Conservation (phyloP, 1,140 invertebrate genomes). For the Drosophila bocki region DNA sequence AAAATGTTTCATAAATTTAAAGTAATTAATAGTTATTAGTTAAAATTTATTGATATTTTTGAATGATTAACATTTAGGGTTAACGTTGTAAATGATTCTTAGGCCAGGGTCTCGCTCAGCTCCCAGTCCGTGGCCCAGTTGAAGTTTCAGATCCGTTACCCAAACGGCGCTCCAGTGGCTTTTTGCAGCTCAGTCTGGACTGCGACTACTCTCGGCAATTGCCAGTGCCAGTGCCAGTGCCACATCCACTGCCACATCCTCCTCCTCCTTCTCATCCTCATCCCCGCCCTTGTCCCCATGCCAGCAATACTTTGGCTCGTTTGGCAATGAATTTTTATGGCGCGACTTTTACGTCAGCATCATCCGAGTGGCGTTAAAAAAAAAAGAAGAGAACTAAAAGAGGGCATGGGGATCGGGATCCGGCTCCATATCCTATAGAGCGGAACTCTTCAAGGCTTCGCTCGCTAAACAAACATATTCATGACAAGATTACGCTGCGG, state of each 20-base stretch:
- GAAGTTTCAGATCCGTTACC: conserved; percentile 55
- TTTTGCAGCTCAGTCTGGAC: conserved; percentile 48
- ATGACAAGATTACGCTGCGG: conserved; percentile 73
- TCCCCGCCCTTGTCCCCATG: background rate
- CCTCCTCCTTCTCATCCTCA: background rate
- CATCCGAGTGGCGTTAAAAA: conserved; percentile 8
- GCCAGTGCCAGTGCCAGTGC: conserved; percentile 46
- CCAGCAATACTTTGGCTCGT: conserved; percentile 68
- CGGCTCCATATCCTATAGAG: conserved; percentile 32
- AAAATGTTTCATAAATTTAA: background rate
- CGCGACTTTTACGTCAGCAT: conserved; percentile 66
- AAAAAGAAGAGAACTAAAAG: background rate
- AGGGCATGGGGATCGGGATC: background rate
- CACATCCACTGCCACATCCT: conserved; percentile 1
- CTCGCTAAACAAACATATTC: conserved; percentile 75
- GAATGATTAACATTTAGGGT: background rate
- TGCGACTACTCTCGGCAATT: conserved; percentile 67
- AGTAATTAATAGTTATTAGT: too few relatives aligned
- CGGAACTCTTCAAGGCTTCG: conserved; percentile 37
- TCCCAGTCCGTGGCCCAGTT: conserved; percentile 11
- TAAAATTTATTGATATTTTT: background rate
- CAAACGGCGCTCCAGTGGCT: conserved; percentile 29
- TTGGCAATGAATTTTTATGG: conserved; percentile 82
- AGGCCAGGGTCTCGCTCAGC: background rate
- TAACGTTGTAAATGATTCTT: background rate